Evolutionary conservation across 2,797 vertebrate genomes (phyloP).

Genomic region (Spinus pinus): DNA sequence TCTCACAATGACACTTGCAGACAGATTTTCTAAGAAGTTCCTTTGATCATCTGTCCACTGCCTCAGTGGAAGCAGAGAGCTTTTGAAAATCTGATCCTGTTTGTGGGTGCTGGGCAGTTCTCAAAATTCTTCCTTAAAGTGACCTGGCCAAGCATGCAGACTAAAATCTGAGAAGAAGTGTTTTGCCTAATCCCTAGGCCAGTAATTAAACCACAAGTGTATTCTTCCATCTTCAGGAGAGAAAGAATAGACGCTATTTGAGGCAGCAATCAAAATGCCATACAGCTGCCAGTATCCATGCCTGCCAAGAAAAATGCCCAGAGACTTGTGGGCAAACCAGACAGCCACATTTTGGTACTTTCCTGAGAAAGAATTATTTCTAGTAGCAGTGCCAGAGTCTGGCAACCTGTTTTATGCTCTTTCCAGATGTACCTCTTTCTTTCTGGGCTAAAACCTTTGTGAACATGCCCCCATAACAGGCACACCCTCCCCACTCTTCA

Average conservation of each 20-base stretch:
- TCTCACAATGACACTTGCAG: neutral
- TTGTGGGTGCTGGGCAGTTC: constrained; percentile 30
- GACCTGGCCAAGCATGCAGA: constrained; percentile 46
- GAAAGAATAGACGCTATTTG: constrained; percentile 25
- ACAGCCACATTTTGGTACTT: constrained; percentile 38
- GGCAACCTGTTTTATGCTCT: constrained; percentile 40
- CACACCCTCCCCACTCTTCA: neutral
- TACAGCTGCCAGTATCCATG: neutral
- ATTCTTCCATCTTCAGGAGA: constrained; percentile 34
- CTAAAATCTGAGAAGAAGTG: constrained; percentile 40
- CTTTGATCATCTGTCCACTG: constrained; percentile 4
- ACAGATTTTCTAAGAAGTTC: constrained; percentile 7
- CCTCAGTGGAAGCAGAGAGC: neutral
- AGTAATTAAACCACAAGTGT: constrained; percentile 46
- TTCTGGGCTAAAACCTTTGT: constrained; percentile 27
- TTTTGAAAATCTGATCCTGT: constrained; percentile 23
- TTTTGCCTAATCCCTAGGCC: constrained; percentile 33
- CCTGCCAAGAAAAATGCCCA: constrained; percentile 44
- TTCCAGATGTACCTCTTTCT: constrained; percentile 47
- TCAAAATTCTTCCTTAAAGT: constrained; percentile 50
- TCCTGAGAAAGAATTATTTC: constrained; percentile 29
- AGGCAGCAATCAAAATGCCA: constrained; percentile 21
- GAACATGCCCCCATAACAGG: constrained; percentile 23
- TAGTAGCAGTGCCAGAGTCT: constrained; percentile 10
- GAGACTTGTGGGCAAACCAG: constrained; percentile 51